Evolutionary conservation across 2,888 invertebrate genomes (phyloP).

Genomic region (Tetragnatha montana): DNA sequence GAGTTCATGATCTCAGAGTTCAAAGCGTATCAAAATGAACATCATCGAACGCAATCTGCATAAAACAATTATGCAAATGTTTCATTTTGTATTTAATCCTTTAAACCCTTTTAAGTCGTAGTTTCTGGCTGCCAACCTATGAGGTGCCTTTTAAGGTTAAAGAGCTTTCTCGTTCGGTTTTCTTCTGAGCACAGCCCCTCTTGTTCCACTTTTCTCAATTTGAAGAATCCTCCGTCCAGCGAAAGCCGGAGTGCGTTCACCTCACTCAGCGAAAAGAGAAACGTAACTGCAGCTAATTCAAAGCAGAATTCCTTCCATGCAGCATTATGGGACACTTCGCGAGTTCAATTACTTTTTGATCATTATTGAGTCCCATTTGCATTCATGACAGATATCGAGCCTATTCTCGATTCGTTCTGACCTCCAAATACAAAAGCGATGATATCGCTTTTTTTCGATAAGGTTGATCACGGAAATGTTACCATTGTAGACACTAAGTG

Average conservation of each 20-base stretch:
- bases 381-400: background rate
- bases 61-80: too few relatives aligned
- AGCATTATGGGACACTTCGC: background rate
- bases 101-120: too few relatives aligned
- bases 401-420: background rate
- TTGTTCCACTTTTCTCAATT: slow-evolving; percentile 49
- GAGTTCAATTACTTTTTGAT: slow-evolving; percentile 1
- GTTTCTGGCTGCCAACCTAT: background rate
- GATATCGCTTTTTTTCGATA: background rate
- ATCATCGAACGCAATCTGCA: too few relatives aligned
- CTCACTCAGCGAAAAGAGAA: slow-evolving; percentile 12
- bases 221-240: slow-evolving; percentile 28
- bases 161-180: background rate
- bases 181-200: slow-evolving; percentile 29
- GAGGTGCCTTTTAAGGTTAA: background rate
- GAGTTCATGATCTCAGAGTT: too few relatives aligned
- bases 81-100: too few relatives aligned
- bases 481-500: too few relatives aligned
- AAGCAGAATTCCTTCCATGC: background rate
- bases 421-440: background rate
- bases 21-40: too few relatives aligned
- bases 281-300: slow-evolving; percentile 1
- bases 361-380: background rate
- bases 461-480: too few relatives aligned
- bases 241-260: slow-evolving; percentile 61